Evolutionary conservation across 2,113 vertebrate genomes (phyloP).

Genomic region (Dolichotis patagonum): DNA sequence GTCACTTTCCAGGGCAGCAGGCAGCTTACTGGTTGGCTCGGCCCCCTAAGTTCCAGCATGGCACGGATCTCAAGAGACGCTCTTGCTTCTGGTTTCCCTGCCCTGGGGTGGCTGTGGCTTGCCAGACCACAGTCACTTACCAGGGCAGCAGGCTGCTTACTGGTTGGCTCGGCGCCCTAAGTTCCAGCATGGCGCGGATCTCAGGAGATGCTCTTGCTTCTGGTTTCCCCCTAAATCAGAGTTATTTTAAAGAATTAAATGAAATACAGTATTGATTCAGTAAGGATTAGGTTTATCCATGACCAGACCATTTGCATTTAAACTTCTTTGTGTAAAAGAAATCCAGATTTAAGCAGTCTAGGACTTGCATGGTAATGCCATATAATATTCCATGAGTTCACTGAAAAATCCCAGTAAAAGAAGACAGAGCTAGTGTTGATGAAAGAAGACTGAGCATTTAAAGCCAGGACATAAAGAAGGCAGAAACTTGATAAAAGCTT

Average conservation of each 20-base stretch:
- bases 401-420: constrained; percentile 17
- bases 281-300: background rate
- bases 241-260: background rate
- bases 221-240: too few species aligned
- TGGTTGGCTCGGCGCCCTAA: too few species aligned
- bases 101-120: too few species aligned
- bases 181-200: too few species aligned
- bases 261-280: background rate
- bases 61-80: too few species aligned
- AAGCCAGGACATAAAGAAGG: background rate
- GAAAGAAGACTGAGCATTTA: background rate
- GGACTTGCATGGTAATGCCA: background rate
- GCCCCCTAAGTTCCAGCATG: too few species aligned
- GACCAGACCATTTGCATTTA: background rate
- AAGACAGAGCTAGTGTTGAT: background rate
- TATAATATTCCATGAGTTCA: background rate
- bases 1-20: too few species aligned
- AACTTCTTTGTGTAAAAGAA: background rate
- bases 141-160: too few species aligned
- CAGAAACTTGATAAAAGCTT: constrained; percentile 25
- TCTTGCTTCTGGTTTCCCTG: too few species aligned
- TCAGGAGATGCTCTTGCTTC: too few species aligned
- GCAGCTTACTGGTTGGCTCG: too few species aligned
- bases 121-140: too few species aligned
- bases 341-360: background rate